Evolutionary conservation across 1,140 invertebrate species (phyloP), one percentile per base, ranked within the genome.

Genomic region (Drosophila punjabiensis): DNA sequence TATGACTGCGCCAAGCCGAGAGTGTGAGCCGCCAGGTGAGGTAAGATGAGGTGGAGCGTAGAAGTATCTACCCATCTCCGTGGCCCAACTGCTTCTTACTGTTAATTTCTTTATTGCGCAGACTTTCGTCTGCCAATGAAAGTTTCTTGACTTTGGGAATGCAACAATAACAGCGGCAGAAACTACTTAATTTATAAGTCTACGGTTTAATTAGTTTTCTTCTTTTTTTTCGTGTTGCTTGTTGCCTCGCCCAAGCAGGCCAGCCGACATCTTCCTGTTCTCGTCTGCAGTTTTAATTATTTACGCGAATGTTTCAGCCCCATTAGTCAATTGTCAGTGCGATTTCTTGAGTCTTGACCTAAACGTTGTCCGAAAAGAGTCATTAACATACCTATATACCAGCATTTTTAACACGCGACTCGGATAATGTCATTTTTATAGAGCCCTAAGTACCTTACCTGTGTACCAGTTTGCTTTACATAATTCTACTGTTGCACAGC

Each of bases 51-150:
- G 68, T 55, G 68, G 65, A 69, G 56, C 70, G 70, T 62, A 74
- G 71, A 62, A 62, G 68, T 69, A 43, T 69, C 65, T 45, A 45
- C 14, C 24, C 45, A 39, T 18, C 45, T 33, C 24, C 18, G 20
- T 48, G 20, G 16, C 62, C 11, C n/a, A 37, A n/a, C 56, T 10
- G 30, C 63, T 71, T 79, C 67, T 83, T 76, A 82, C 78, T 81
- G 78, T 89, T 89, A 84, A 81, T 89, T 88, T 89, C 81, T 85
- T 85, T 81, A 85, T 76, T 73, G 82, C 70, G 41, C 63, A 67
- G 68, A 89, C 85, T 90, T 90, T 90, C 81, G 86, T 85, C 86
- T 81, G 70, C 59, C 50, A 89, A 89, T 75, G 85, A 89, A 88
- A 89, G 81, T 89, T 89, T 89, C 79, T 85, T 85, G 69, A 73